phyloP scores from a whole-genome alignment of 2,797 vertebrate species.

The Acanthurus tractus region DNA sequence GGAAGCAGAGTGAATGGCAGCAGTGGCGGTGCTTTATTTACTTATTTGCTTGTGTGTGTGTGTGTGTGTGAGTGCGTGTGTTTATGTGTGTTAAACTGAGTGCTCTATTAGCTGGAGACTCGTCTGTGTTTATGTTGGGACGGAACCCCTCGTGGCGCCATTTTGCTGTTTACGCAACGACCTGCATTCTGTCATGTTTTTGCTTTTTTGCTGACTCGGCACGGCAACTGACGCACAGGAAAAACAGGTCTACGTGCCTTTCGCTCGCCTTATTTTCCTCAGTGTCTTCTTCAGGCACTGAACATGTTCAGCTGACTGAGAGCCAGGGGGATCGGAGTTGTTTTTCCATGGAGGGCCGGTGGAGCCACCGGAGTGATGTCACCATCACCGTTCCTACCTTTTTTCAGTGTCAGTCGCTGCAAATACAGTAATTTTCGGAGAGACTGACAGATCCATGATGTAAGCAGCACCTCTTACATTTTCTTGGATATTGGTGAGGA shows the following conservation, averaged over 20 bases:
- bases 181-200: slow-evolving; percentile 73
- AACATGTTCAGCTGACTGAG: slow-evolving; percentile 40
- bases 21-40: slow-evolving; percentile 51
- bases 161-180: slow-evolving; percentile 66
- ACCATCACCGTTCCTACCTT: slow-evolving; percentile 36
- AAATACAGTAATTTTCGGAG: slow-evolving; percentile 34
- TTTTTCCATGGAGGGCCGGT: slow-evolving; percentile 57
- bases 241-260: slow-evolving; percentile 71
- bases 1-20: slow-evolving; percentile 45
- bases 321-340: slow-evolving; percentile 23
- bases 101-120: slow-evolving; percentile 59
- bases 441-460: slow-evolving; percentile 70
- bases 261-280: slow-evolving; percentile 53
- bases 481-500: slow-evolving; percentile 35
- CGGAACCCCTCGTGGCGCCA: slow-evolving; percentile 62
- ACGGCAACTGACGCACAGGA: slow-evolving; percentile 72
- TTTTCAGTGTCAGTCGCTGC: slow-evolving; percentile 33
- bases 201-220: slow-evolving; percentile 76
- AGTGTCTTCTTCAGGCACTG: slow-evolving; percentile 56
- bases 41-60: slow-evolving; percentile 54
- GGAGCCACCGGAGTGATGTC: slow-evolving; percentile 65
- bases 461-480: slow-evolving; percentile 54
- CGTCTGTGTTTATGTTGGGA: slow-evolving; percentile 79
- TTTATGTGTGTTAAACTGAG: not conserved
- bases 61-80: slow-evolving; percentile 11